Base-by-base conservation (phyloP, 1,140 invertebrate species). In the Nomia melanderi region DNA sequence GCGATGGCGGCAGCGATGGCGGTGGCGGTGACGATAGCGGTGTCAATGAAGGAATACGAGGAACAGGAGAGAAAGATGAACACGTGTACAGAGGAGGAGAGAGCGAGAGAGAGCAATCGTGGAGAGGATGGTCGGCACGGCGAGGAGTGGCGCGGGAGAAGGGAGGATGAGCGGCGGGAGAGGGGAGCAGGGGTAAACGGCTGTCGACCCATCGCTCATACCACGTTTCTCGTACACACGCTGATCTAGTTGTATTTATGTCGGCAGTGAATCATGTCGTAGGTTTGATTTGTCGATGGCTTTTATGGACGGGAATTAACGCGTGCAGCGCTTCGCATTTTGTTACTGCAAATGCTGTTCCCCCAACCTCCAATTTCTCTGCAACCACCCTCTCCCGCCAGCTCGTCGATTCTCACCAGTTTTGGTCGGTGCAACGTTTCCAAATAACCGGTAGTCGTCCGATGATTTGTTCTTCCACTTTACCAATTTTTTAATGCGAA, bases 181-280 rank as follows among this genome's bases (percentile, higher is more conserved):
- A 56, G 20, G 44, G 54, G 33, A 56, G 41, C 56, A 64, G 79
- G 77, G 79, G 83, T 78, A 70, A 84, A 78, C 70, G 75, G 54
- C 87, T 87, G 87, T 90, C 89, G 86, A 88, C 86, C 90, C 87
- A 92, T 92, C 89, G 87, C 87, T 91, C 91, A 91, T 91, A 85
- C 87, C 88, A 83, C 85, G 84, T 84, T 85, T 76, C 82, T 84
- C 86, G 86, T 88, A 88, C 88, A 90, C 89, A 88, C 86, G 86
- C 90, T 91, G 90, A 92, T 92, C 91, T 91, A 90, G 90, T 91
- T 91, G 89, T 92, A 92, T 92, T 92, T 92, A 91, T 89, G 90
- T 89, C 85, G 82, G 90, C 88, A 91, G 87, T 92, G 90, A 92
- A 92, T 92, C 91, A 92, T 84, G 90, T 92, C 90, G 84, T 81